Base-by-base conservation (phyloP, 2,888 invertebrate species). In the Sicus ferrugineus region DNA sequence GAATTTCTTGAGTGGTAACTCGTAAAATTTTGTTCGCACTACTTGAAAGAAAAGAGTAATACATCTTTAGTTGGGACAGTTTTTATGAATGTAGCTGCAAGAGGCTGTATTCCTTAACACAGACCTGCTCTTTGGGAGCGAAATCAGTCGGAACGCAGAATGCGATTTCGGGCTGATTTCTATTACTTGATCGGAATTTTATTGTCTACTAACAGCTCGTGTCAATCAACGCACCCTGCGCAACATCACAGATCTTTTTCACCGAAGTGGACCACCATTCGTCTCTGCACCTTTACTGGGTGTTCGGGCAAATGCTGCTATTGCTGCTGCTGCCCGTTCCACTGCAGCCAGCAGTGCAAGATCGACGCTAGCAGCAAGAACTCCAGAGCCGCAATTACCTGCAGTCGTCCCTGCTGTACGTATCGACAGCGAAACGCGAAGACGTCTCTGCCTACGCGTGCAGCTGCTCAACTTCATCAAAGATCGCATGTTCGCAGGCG, bases 401-500 rank as follows among this genome's bases (percentile, higher is more conserved):
- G 70, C 56, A 56, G 54, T 5, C 38, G 61, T 52, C 67, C 42
- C 70, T 61, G 70, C 70, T 63, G 7, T 4, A 11, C 26, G 42
- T 7, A 48, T 28, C 50, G 61, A 26, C 14, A 52, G 42, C 54
- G 56, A 54, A 54, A 59, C 58, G 28, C 58, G 48, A 28, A 50
- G 64, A n/a, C 63, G 58, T 23, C 23, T 64, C 28, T 58, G 72
- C 70, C 69, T 85, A 46, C 82, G 81, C 19, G 72, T 70, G 6
- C 82, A 83, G 66, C 70, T 85, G 59, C 73, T 77, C 58, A 75
- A 71, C 61, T 84, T 83, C 72, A 73, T 85, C 38, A 74, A 75
- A 16, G 75, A 76, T 31, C 77, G 73, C 50, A 71, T 85, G 63
- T 84, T 85, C 67, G 76, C 76, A 46, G 82, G 83, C 3, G 71